These are phyloP conservation scores for Microcebus jonahi DNA, from an alignment of 2,113 vertebrate genomes.

Conservation along the genomic window DNA sequence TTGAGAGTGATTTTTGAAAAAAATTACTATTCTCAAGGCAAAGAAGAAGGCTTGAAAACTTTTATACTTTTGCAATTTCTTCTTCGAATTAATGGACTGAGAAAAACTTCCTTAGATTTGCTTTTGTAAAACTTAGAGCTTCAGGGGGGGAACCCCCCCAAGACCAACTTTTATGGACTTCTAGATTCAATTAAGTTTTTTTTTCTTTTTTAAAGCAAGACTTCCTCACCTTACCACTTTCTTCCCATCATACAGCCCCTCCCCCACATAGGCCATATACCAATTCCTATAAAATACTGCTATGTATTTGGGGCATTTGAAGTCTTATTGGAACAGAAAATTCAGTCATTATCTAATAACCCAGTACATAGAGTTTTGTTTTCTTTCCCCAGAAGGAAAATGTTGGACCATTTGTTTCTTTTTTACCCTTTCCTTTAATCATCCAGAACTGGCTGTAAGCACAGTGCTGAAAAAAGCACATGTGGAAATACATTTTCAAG, in stretches of 20 bases:
- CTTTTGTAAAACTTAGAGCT: conserved; percentile 45
- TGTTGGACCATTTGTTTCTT: conserved; percentile 77
- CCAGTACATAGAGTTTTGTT: conserved; percentile 67
- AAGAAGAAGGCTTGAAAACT: conserved; percentile 66
- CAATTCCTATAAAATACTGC: conserved; percentile 31
- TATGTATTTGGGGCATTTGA: conserved; percentile 53
- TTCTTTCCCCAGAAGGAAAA: conserved; percentile 69
- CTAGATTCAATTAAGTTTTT: conserved; percentile 35
- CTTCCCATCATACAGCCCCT: not conserved
- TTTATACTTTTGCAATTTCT: conserved; percentile 61
- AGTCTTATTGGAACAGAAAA: conserved; percentile 74
- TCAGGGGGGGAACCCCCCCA: not conserved
- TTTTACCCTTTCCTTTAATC: conserved; percentile 68
- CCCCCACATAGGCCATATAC: not conserved
- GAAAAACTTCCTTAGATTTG: not conserved
- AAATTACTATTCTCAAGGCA: conserved; percentile 59
- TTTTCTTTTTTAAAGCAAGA: conserved; percentile 31
- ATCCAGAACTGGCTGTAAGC: conserved; percentile 78
- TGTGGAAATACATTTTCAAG: conserved; percentile 79
- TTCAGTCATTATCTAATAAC: conserved; percentile 57
- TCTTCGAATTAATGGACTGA: conserved; percentile 51
- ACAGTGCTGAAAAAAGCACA: conserved; percentile 75
- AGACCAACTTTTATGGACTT: conserved; percentile 65
- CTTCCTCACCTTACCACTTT: conserved; percentile 12
- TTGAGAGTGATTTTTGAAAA: conserved; percentile 31